Evolutionary conservation across 2,888 invertebrate species (phyloP).

Genomic region (Sturmia bella): DNA sequence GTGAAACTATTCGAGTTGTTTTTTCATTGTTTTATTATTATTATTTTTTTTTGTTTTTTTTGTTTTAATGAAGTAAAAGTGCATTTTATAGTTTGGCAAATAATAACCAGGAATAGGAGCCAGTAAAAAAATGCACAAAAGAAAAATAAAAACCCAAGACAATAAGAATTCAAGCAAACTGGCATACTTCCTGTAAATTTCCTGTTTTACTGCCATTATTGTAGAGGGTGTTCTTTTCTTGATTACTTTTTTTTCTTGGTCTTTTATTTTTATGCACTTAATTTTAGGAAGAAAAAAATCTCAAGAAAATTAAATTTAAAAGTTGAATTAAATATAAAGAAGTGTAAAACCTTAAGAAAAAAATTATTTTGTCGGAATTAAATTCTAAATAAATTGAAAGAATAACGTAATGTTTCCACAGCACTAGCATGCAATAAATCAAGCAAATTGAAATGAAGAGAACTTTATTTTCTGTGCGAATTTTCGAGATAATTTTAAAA

Average conservation of each 20-base stretch:
- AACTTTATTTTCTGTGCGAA: too few species aligned
- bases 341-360: too few species aligned
- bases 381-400: too few species aligned
- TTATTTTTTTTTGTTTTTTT: too few species aligned
- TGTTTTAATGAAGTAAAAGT: constrained; percentile 60
- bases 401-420: too few species aligned
- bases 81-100: constrained; percentile 61
- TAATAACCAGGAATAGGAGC: constrained; percentile 46
- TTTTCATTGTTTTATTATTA: constrained; percentile 33
- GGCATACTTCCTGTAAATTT: constrained; percentile 70
- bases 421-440: too few species aligned
- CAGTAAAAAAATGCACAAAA: neutral
- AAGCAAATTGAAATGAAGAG: too few species aligned
- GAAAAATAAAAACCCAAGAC: neutral
- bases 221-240: constrained; percentile 41
- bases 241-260: constrained; percentile 17
- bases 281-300: neutral
- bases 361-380: too few species aligned
- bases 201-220: constrained; percentile 52
- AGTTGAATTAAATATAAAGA: neutral
- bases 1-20: constrained; percentile 60
- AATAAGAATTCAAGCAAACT: constrained; percentile 64
- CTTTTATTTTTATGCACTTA: constrained; percentile 41
- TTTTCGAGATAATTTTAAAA: too few species aligned
- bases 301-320: constrained; percentile 12